Evolutionary conservation across 2,797 vertebrate genomes (phyloP), one percentile per base, ranked within the genome.

Genomic region (Mallotus villosus): DNA sequence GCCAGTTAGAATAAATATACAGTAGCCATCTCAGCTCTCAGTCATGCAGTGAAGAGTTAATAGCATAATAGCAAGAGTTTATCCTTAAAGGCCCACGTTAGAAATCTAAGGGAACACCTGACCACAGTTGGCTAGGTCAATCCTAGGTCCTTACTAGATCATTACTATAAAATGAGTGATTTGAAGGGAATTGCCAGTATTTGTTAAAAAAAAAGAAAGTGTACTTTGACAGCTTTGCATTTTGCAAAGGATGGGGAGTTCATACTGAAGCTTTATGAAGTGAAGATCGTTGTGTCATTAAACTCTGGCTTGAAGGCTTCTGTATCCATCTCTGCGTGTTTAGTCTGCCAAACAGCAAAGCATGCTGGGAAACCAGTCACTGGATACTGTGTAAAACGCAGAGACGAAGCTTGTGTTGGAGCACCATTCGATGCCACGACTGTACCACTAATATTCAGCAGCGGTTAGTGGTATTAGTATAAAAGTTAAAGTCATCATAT

Each of bases 281-380:
- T 77, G 75, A 74, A 71, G 78, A 77, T 65, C 74, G 77, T 60
- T 81, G 83, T 84, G 81, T 87, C 74, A 70, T 66, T 2, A 14
- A 55, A 70, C 65, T 34, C 46, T 63, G 63, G 65, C 34, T 57
- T 11, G 57, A 71, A 70, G 2, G 37, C 59, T 29, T 37, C 27
- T 66, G 63, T 51, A 72, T 74, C 64, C 68, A 25, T 53, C 72
- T 77, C 8, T 70, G 73, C 49, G 51, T 57, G 49, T 71, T 57
- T 78, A 70, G 72, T 25, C 66, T 73, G 65, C 63, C 79, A 83
- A 64, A 21, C 22, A 72, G 11, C 27, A 21, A 59, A 14, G 5
- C n/a, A 59, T 25, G 61, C 29, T 17, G 51, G 6, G 29, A 62
- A 46, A 72, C 57, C 29, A 66, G 37, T 32, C 29, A 64, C 51